These are phyloP conservation scores for Propithecus perrieri DNA, from an alignment of 2,797 vertebrate genomes.

Conservation along the genomic window DNA sequence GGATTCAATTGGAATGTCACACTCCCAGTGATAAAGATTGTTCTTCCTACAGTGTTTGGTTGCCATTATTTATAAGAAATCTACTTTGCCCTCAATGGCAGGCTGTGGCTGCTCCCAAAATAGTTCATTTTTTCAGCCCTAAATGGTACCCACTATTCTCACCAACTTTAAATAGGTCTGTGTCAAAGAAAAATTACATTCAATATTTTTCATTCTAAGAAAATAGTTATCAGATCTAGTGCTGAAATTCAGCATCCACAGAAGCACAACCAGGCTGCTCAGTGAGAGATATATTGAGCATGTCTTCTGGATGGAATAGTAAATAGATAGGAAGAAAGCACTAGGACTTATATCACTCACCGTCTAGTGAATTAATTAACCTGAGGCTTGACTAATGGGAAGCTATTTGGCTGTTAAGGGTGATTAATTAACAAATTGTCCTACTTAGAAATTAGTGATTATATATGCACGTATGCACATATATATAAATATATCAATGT, in stretches of 20 bases:
- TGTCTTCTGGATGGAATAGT: constrained; percentile 53
- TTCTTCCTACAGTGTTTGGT: neutral
- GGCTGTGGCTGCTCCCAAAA: neutral
- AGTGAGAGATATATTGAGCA: constrained; percentile 28
- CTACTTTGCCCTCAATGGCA: neutral
- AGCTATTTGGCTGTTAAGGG: constrained; percentile 65
- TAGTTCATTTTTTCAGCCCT: neutral
- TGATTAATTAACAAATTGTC: constrained; percentile 72
- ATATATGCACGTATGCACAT: constrained; percentile 24
- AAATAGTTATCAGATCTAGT: neutral
- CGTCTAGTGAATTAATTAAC: constrained; percentile 69
- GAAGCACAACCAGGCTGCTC: constrained; percentile 11
- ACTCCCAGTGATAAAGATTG: neutral
- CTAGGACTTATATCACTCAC: constrained; percentile 58
- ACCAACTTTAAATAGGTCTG: neutral
- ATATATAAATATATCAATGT: constrained; percentile 3
- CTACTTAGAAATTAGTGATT: constrained; percentile 52
- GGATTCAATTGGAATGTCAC: neutral
- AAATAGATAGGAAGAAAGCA: constrained; percentile 19
- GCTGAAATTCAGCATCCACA: constrained; percentile 20
- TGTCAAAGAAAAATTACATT: constrained; percentile 35
- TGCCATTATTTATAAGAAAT: constrained; percentile 29
- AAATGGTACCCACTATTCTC: neutral
- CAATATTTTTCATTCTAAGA: neutral
- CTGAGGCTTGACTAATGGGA: constrained; percentile 68